These are phyloP conservation scores for Chauna torquata DNA, from an alignment of 2,113 vertebrate species.

Conservation along the genomic window DNA sequence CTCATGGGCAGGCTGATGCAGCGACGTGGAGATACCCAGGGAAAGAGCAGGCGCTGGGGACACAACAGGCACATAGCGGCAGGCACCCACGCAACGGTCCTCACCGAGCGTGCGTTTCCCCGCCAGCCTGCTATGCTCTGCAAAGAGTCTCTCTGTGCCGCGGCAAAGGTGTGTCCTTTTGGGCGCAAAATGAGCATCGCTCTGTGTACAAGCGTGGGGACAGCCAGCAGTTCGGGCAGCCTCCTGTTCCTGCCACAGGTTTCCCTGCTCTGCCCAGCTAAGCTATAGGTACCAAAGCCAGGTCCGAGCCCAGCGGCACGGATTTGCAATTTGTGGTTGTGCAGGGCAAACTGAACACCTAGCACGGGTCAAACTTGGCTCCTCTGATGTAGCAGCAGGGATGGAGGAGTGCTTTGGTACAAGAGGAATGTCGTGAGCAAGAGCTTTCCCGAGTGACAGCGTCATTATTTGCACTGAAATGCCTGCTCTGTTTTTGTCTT, in stretches of 20 bases:
- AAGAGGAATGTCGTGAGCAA: neutral
- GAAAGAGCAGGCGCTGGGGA: neutral
- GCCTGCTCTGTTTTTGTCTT: neutral
- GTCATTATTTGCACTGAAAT: neutral
- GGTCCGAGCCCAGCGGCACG: neutral
- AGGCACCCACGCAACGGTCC: neutral
- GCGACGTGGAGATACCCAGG: neutral
- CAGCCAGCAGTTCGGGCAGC: accelerated
- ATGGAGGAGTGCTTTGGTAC: neutral
- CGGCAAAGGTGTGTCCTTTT: neutral
- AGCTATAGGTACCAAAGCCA: neutral
- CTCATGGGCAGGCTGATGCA: too few relatives aligned
- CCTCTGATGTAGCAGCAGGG: neutral
- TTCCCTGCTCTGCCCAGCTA: neutral
- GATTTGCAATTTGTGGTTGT: neutral
- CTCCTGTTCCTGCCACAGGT: neutral
- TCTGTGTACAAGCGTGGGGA: neutral
- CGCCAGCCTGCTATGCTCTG: neutral
- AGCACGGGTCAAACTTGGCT: accelerated
- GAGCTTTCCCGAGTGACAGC: neutral
- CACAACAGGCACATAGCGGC: neutral
- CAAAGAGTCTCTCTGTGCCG: neutral
- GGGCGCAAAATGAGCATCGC: neutral
- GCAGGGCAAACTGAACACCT: neutral
- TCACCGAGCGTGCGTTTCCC: neutral